phyloP scores from a whole-genome alignment of 2,113 vertebrate genomes.

The Panthera uncia region DNA sequence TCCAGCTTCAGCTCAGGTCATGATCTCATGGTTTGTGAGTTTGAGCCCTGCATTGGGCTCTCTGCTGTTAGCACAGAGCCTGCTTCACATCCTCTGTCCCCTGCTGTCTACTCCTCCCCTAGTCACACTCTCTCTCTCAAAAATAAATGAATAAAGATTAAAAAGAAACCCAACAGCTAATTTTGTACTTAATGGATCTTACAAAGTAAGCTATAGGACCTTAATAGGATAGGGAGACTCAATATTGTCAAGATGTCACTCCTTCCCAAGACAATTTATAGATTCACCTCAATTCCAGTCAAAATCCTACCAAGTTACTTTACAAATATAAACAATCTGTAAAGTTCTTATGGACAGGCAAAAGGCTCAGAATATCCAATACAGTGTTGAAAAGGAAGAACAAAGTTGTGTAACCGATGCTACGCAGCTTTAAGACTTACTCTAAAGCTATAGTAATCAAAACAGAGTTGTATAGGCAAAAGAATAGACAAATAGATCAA shows the following conservation, averaged over 20 bases:
- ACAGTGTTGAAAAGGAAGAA: background rate
- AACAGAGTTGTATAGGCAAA: background rate
- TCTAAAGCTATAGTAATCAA: background rate
- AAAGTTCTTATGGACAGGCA: background rate
- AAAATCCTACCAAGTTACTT: background rate
- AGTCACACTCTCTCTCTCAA: no score
- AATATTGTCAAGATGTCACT: background rate
- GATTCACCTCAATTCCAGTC: background rate
- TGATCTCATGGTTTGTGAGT: no score
- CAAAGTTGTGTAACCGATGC: background rate
- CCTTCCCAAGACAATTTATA: background rate
- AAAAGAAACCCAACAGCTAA: background rate
- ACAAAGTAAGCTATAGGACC: background rate
- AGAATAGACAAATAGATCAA: background rate
- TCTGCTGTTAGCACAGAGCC: no score
- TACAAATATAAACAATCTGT: background rate
- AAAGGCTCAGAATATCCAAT: background rate
- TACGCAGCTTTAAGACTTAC: background rate
- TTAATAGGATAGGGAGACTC: background rate
- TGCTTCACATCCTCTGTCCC: no score
- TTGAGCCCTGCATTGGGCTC: no score
- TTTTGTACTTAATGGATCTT: background rate
- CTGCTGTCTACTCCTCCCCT: no score
- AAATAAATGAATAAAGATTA: no score
- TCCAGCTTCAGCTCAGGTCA: no score